Conservation (phyloP, 2,113 vertebrate genomes). For the Callaeas wilsoni region DNA sequence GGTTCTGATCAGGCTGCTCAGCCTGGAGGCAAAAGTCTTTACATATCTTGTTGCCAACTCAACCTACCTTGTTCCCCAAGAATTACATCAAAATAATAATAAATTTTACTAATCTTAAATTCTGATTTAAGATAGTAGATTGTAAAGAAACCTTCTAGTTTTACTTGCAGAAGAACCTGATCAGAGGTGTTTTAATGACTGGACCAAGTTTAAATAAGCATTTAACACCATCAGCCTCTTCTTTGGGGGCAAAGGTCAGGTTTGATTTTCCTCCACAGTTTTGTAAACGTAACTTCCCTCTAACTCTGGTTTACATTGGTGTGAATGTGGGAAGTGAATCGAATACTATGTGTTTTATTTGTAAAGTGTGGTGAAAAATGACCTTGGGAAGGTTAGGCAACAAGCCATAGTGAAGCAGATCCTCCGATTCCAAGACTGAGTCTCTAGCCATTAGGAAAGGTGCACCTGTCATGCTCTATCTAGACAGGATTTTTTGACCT, state of each 20-base stretch:
- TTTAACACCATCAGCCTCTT: neutral
- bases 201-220: neutral
- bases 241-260: neutral
- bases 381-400: constrained; percentile 29
- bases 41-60: neutral
- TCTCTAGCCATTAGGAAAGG: neutral
- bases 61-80: neutral
- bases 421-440: neutral
- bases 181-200: neutral
- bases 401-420: neutral
- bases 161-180: neutral
- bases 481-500: constrained; percentile 7
- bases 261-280: neutral
- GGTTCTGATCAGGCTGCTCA: neutral
- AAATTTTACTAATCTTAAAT: neutral
- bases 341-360: neutral
- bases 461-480: constrained; percentile 45
- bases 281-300: neutral
- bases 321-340: neutral
- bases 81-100: neutral
- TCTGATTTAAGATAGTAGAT: neutral
- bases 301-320: neutral
- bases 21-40: neutral
- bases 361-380: neutral
- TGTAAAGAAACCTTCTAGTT: neutral